Evolutionary conservation across 2,888 invertebrate genomes (phyloP), one percentile per base, ranked within the genome.

Genomic region (Tipula unca): DNA sequence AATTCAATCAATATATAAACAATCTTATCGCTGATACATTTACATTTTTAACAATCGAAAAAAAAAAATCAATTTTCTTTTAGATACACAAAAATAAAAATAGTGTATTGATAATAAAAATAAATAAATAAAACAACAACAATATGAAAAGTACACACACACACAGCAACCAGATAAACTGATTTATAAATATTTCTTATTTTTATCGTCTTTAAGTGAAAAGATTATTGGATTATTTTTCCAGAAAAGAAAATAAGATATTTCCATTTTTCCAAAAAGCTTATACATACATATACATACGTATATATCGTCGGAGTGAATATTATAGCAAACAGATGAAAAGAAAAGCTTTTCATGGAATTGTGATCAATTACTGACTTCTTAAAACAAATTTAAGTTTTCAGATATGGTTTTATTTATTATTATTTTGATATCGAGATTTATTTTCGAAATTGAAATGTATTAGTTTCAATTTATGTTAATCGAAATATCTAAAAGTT

Each of bases 201-300:
- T 69, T 69, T 69, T 69, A 69, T 69, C 69, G 69, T 69, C 69
- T 69, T 69, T 69, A 69, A 69, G 69, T 69, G 69, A 69, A 69
- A 69, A 69, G 69, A 69, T 69, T 69, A 69, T 69, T 25, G 69
- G 69, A 69, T 69, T 69, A 69, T 20, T 69, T 69, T n/a, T 25
- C 20, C 8, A 69, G 20, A 69, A 25, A 69, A 25, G 8, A 25
- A 69, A 25, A 69, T 25, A 25, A 69, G 25, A 69, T 69, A 69
- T 69, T 48, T 69, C 69, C 10, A 25, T 25, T 69, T 69, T 69
- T 10, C 3, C 20, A 25, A 69, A 69, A 20, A 25, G 1, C 25
- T 25, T 69, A 25, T 69, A 25, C 48, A 25, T 17, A 48, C 14
- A 48, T 48, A 3, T 48, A 20, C 48, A 17, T 8, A 69, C n/a